Evolutionary conservation across 2,797 vertebrate genomes (phyloP).

Genomic region (Sebastolobus altivelis): DNA sequence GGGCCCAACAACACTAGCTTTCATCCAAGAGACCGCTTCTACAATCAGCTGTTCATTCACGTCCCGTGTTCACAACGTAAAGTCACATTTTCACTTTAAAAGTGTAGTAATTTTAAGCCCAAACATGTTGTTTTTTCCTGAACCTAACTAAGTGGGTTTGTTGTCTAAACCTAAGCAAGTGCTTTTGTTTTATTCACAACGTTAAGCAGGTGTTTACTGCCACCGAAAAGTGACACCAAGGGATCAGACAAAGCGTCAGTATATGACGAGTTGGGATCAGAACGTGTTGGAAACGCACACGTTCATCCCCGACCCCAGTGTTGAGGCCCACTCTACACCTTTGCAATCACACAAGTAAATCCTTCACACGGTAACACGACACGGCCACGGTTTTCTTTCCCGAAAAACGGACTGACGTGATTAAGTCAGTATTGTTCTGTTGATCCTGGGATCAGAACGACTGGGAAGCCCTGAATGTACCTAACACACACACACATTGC

Average conservation of each 20-base stretch:
- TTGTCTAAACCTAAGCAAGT: not conserved
- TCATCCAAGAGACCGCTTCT: rapidly evolving
- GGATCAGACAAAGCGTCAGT: not conserved
- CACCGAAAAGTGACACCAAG: not conserved
- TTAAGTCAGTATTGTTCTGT: constrained; percentile 42
- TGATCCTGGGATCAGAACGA: constrained; percentile 31
- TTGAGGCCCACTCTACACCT: constrained; percentile 15
- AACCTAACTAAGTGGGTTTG: not conserved
- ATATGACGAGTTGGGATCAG: not conserved
- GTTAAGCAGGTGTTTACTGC: too few species aligned
- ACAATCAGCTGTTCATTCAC: too few species aligned
- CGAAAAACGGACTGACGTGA: constrained; percentile 34
- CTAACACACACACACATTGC: not conserved
- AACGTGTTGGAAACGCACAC: not conserved
- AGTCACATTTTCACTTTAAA: too few species aligned
- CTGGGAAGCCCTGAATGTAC: constrained; percentile 3
- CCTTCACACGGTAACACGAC: constrained; percentile 19
- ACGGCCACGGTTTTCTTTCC: constrained; percentile 2
- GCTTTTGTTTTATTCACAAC: not conserved
- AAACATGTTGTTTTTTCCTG: too few species aligned
- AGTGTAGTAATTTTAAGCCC: too few species aligned
- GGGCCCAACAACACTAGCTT: too few species aligned
- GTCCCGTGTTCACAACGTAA: too few species aligned
- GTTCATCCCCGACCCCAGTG: not conserved
- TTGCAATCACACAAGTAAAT: constrained; percentile 19